Percentiles rank a stretch among this genome's conserved stretches.
Evolutionary conservation across 2,113 vertebrate species (phyloP).

Genomic region (Rhea pennata): DNA sequence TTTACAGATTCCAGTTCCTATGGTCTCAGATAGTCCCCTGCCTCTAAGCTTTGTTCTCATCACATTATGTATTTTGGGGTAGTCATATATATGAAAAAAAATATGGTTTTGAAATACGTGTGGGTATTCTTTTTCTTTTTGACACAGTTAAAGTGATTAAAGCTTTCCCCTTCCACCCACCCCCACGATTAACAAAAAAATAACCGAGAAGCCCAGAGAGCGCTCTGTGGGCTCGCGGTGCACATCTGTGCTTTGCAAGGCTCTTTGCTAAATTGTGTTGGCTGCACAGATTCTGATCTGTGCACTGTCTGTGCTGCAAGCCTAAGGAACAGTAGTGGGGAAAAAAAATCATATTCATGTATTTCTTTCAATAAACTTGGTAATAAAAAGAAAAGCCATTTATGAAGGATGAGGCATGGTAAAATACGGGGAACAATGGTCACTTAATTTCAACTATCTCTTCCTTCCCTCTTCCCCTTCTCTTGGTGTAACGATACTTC

Average conservation of each 20-base stretch:
- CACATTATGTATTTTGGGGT: neutral
- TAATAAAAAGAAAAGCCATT: neutral
- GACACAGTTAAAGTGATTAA: neutral
- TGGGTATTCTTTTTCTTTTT: neutral
- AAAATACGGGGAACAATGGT: neutral
- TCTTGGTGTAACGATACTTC: neutral
- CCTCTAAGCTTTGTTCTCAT: constrained; percentile 6
- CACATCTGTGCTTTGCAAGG: neutral
- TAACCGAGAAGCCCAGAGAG: neutral
- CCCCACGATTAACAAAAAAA: neutral
- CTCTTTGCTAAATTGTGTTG: neutral
- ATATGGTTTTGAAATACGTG: neutral
- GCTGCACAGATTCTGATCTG: neutral
- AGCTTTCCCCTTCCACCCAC: neutral
- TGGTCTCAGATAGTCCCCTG: neutral
- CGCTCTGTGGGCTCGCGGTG: neutral
- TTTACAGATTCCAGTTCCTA: constrained; percentile 27
- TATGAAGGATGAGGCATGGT: neutral
- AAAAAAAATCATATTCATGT: neutral
- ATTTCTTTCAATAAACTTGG: neutral
- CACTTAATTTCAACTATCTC: neutral
- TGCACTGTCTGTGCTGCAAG: neutral
- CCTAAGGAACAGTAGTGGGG: neutral
- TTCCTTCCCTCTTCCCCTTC: neutral
- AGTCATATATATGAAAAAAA: neutral